Base-by-base conservation (phyloP, 2,797 vertebrate genomes). In the Peromyscus nudipes region DNA sequence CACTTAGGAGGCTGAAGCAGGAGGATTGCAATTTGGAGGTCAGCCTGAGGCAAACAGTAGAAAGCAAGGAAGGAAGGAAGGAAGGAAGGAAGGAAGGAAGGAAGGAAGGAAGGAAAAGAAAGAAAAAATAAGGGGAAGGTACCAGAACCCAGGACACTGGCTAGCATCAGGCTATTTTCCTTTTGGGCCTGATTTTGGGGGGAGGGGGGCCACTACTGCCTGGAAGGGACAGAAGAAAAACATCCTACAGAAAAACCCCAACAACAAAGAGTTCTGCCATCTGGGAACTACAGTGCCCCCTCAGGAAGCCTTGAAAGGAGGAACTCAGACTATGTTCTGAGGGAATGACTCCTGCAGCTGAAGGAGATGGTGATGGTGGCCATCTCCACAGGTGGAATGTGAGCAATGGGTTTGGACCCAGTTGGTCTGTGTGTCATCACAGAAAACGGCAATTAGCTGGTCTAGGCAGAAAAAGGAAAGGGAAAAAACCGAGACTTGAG, bases 121-220 rank as follows among this genome's bases (percentile, higher is more conserved):
- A 40, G 1, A 4, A 67, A 31, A 46, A 23, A 67, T 23, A 67
- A 52, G 19, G 0, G 12, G 80, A 3, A 1, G 21, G 10, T 67
- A 12, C 80, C 14, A 1, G 13, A 5, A 4, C 34, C 6, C 57
- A 0, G 19, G 40, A 23, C 65, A 23, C 73, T 40, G 81, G 43
- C 40, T 67, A 3, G 8, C 6, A 2, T 1, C 2, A 16, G 34
- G 16, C 31, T 4, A 10, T n/a, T 57, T 64, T 31, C 55, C 52
- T 89, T 23, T 67, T 43, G 16, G 29, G 34, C 10, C 0, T 16
- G 49, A n/a, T 43, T 65, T 12, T 0, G 11, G 6, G n/a, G n/a
- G 0, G 1, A 29, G 9, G 21, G 52, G 34, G 49, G 17, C 1
- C 25, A 7, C 17, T 10, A 4, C 55, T 55, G 40, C 29, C 1